phyloP scores from a whole-genome alignment of 2,113 vertebrate genomes.

The Megatriorchis doriae region DNA sequence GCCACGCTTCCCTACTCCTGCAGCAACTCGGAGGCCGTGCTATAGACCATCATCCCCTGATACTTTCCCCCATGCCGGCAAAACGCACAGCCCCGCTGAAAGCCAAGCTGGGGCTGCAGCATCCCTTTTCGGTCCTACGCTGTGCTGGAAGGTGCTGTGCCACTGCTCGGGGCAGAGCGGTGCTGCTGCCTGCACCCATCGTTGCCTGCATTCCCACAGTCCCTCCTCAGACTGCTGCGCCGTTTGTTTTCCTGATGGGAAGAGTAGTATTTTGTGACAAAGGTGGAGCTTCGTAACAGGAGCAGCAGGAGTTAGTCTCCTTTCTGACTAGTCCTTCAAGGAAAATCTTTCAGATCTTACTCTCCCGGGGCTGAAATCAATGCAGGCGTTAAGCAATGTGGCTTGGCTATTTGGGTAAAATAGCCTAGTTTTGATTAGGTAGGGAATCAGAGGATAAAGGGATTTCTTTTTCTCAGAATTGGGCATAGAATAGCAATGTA shows the following conservation, averaged over 20 bases:
- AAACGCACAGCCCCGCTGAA: fast-evolving
- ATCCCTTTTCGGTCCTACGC: fast-evolving
- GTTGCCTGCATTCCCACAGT: fast-evolving
- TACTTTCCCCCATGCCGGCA: not conserved
- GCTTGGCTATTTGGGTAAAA: conserved; percentile 1
- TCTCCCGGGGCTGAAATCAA: not conserved
- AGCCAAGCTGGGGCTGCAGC: not conserved
- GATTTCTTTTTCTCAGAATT: not conserved
- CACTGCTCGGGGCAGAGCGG: not conserved
- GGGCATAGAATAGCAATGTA: not conserved
- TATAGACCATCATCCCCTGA: not conserved
- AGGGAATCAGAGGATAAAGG: not conserved
- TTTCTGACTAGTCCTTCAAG: not conserved
- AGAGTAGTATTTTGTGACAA: not conserved
- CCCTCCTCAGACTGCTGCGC: fast-evolving
- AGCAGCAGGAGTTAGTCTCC: not conserved
- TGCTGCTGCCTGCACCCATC: not conserved
- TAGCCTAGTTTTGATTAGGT: conserved; percentile 21
- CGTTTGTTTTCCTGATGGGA: not conserved
- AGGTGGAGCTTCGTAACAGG: not conserved
- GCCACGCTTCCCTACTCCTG: fast-evolving
- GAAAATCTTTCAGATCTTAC: conserved; percentile 12
- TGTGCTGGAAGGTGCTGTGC: not conserved
- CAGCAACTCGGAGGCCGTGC: not conserved
- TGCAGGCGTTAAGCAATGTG: not conserved